Evolutionary conservation across 2,797 vertebrate species (phyloP), one percentile per base, ranked within the genome.

Genomic region (Manis javanica): DNA sequence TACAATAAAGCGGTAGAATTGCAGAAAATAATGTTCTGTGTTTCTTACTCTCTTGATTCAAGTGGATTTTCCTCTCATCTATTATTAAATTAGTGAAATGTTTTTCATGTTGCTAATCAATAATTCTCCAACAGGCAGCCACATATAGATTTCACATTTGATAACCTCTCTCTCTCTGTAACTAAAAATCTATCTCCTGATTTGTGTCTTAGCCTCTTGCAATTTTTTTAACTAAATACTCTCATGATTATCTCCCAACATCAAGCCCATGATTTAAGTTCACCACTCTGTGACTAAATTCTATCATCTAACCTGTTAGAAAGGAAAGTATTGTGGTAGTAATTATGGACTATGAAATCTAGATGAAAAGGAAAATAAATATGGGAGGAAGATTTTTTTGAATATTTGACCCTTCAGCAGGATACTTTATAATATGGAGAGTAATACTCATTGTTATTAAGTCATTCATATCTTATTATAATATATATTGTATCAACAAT

Each of bases 21-120:
- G 24, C 53, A 74, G 13, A 34, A 94, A 91, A 57, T 21, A 77
- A 86, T 46, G 46, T 63, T 57, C 24, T 84, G 15, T 53, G 29
- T 46, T 74, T 94, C 83, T 81, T 51, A 49, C 21, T 94, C 87
- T 39, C 53, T 92, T 75, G 34, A 87, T 59, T 96, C n/a, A 84
- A 69, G 31, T 87, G 23, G 3, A 79, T 84, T 93, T 95, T 91
- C 57, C 14, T 93, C 57, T 85, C 37, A 87, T n/a, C 83, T 78
- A 29, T n/a, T 78, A 59, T 71, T 84, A 85, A 69, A 59, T 81
- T 82, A 90, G 11, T 90, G 2, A 87, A 81, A 55, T 39, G 12
- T 63, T 96, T 92, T 68, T 91, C 42, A 55, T 63, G 63, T 64
- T 94, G 2, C 26, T 53, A 55, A 72, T 90, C 24, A 34, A 68